phyloP scores from a whole-genome alignment of 2,888 invertebrate genomes.

The Protonemura montana region DNA sequence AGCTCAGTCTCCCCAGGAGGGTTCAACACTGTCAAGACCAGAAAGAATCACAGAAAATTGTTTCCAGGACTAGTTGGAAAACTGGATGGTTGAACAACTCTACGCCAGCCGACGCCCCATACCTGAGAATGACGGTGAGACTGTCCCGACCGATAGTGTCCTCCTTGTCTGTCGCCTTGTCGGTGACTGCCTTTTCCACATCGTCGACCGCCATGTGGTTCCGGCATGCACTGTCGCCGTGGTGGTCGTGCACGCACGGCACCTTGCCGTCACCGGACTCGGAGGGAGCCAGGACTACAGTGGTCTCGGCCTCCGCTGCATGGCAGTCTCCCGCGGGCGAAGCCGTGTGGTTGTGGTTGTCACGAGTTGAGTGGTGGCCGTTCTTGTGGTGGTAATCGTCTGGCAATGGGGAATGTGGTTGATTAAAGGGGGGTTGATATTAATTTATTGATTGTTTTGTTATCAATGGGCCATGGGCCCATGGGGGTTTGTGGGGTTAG shows the following conservation, averaged over 20 bases:
- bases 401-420: no score
- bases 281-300: no score
- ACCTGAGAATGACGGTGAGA: constrained; percentile 79
- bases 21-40: no score
- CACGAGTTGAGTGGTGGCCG: constrained; percentile 20
- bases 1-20: no score
- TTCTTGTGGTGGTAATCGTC: constrained; percentile 32
- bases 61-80: no score
- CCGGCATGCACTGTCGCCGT: background rate
- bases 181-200: background rate
- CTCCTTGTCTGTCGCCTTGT: background rate
- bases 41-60: no score
- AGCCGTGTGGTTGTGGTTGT: constrained; percentile 31
- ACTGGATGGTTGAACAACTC: no score
- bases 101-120: constrained; percentile 49
- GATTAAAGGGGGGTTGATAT: no score
- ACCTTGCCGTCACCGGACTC: background rate
- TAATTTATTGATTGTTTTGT: no score
- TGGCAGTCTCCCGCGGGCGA: constrained; percentile 53
- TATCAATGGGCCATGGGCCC: no score
- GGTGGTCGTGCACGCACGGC: constrained; percentile 4
- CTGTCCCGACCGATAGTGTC: constrained; percentile 63
- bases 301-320: constrained; percentile 31
- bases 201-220: background rate
- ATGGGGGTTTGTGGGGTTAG: no score